phyloP scores from a whole-genome alignment of 1,140 invertebrate genomes.

The Heliconius melpomene region DNA sequence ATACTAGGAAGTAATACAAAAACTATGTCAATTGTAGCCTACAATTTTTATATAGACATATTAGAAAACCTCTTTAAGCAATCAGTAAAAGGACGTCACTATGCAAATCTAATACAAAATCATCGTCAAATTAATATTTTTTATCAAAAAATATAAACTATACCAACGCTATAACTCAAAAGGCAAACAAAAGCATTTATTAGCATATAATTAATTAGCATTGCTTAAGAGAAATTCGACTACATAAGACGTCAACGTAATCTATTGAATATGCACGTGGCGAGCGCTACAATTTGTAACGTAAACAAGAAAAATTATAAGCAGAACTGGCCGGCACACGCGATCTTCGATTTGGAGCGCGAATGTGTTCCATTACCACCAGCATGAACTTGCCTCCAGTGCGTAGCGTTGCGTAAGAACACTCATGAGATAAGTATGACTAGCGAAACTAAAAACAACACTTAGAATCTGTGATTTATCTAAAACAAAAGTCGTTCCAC shows the following conservation, averaged over 20 bases:
- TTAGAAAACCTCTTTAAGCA: no score
- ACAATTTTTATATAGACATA: no score
- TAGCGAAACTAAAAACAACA: conserved; percentile 62
- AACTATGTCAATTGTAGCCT: no score
- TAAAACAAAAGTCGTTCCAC: conserved; percentile 60
- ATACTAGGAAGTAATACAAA: no score
- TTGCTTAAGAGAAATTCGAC: background rate
- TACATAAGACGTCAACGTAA: conserved; percentile 17
- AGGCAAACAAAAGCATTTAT: background rate
- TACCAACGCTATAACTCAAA: background rate
- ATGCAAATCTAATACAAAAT: no score
- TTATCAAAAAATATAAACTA: no score
- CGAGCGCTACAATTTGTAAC: background rate
- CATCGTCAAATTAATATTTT: background rate
- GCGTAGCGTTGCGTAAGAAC: conserved; percentile 42
- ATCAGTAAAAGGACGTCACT: no score
- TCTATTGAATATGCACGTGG: conserved; percentile 25
- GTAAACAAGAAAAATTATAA: conserved; percentile 24
- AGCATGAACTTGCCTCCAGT: conserved; percentile 45
- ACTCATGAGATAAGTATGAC: conserved; percentile 41
- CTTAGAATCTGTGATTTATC: conserved; percentile 48
- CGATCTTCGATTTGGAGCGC: conserved; percentile 39
- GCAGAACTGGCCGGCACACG: conserved; percentile 19
- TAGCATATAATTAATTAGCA: background rate
- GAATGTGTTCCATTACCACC: conserved; percentile 52